A percentile compares a stretch with the other conserved stretches of the same genome.
phyloP scores from a whole-genome alignment of 2,888 invertebrate genomes.

The Molanna angustata region DNA sequence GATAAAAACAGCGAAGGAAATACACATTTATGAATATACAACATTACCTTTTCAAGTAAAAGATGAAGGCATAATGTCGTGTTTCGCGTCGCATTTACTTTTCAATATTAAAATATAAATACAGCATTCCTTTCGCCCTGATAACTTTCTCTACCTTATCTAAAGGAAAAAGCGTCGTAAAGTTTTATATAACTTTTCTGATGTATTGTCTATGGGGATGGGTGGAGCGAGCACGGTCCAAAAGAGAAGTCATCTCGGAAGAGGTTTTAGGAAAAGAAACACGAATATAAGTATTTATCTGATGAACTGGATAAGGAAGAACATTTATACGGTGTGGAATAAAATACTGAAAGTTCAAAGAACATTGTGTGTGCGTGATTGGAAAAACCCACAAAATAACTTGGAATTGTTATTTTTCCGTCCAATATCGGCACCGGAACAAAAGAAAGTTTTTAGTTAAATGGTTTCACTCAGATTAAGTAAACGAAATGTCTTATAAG shows the following conservation, averaged over 20 bases:
- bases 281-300: slow-evolving; percentile 27
- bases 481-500: too few relatives aligned
- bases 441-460: too few relatives aligned
- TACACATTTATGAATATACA: too few relatives aligned
- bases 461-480: too few relatives aligned
- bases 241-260: not conserved
- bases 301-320: slow-evolving; percentile 19
- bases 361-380: slow-evolving; percentile 4
- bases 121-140: not conserved
- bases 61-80: too few relatives aligned
- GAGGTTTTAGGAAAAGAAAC: slow-evolving; percentile 4
- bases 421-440: too few relatives aligned
- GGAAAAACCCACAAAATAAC: not conserved
- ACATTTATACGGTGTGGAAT: not conserved
- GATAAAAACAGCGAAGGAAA: too few relatives aligned
- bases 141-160: slow-evolving; percentile 2
- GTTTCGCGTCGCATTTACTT: slow-evolving; percentile 12
- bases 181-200: slow-evolving; percentile 17
- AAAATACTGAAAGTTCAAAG: not conserved
- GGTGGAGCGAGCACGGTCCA: not conserved
- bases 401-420: slow-evolving; percentile 5
- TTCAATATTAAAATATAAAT: too few relatives aligned
- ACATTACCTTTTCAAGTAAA: too few relatives aligned
- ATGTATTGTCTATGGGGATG: slow-evolving; percentile 11
- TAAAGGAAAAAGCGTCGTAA: slow-evolving; percentile 2